Percentiles rank a stretch among this genome's conserved stretches.
phyloP scores from a whole-genome alignment of 2,888 invertebrate species.

The Exephanes ischioxanthus region DNA sequence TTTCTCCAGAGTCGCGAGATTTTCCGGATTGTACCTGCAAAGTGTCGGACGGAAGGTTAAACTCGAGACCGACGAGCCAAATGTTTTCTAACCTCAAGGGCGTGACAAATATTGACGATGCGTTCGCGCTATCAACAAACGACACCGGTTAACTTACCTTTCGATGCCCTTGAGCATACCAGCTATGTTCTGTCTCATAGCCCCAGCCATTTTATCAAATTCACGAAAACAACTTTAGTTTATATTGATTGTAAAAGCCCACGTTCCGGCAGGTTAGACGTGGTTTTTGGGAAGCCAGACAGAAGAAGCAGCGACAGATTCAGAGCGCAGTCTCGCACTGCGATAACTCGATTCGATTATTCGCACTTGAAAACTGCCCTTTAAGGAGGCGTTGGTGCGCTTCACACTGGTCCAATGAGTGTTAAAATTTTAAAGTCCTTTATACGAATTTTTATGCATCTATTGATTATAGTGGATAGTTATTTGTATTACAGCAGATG shows the following conservation, averaged over 20 bases:
- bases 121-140: background rate
- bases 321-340: background rate
- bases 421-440: no score
- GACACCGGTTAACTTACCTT: slow-evolving; percentile 87
- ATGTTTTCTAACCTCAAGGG: slow-evolving; percentile 41
- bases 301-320: background rate
- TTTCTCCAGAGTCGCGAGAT: slow-evolving; percentile 94
- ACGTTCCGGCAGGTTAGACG: slow-evolving; percentile 46
- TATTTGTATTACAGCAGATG: no score
- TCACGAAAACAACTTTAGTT: slow-evolving; percentile 64
- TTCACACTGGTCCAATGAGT: no score
- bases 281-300: background rate
- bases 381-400: no score
- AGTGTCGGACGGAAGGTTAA: slow-evolving; percentile 13
- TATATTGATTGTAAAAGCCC: slow-evolving; percentile 38
- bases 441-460: no score
- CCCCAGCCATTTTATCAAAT: slow-evolving; percentile 89
- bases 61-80: background rate
- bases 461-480: no score
- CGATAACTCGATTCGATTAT: slow-evolving; percentile 6
- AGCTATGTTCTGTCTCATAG: slow-evolving; percentile 94
- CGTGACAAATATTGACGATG: slow-evolving; percentile 14
- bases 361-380: background rate
- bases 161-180: slow-evolving; percentile 96
- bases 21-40: slow-evolving; percentile 97